Conservation (phyloP, 2,797 vertebrate species). For the Glyptemys insculpta region DNA sequence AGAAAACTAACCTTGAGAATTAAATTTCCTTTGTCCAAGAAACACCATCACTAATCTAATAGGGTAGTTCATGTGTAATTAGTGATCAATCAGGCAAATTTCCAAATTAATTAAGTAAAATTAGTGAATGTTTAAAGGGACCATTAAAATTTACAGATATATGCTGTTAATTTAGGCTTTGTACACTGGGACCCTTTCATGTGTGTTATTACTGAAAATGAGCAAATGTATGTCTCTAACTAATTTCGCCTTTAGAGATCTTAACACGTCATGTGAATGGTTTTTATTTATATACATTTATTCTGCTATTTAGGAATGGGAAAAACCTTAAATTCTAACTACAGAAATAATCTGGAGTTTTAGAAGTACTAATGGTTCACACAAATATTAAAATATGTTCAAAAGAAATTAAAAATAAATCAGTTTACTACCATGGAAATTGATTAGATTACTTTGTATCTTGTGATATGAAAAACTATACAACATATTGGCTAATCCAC, state of each 20-base stretch:
- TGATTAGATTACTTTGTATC: background rate
- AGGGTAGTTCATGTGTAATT: conserved; percentile 55
- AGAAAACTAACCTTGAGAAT: conserved; percentile 51
- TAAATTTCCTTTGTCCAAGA: conserved; percentile 59
- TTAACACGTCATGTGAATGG: background rate
- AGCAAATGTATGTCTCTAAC: background rate
- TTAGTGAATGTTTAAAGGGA: background rate
- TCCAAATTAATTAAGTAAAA: conserved; percentile 61
- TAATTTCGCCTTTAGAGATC: background rate
- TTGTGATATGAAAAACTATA: background rate
- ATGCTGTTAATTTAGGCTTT: conserved; percentile 5
- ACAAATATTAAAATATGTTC: background rate
- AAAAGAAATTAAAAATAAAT: background rate
- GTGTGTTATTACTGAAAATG: background rate
- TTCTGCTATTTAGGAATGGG: background rate
- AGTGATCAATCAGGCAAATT: conserved; percentile 60
- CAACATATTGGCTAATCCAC: background rate
- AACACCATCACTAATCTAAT: conserved; percentile 40
- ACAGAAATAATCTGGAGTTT: background rate
- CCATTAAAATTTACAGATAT: background rate
- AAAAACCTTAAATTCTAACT: background rate
- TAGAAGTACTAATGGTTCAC: background rate
- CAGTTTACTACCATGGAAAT: background rate
- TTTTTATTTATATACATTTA: background rate
- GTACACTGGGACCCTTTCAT: conserved; percentile 13